Conservation (phyloP, 1,140 invertebrate species). For the Cherax destructor region DNA sequence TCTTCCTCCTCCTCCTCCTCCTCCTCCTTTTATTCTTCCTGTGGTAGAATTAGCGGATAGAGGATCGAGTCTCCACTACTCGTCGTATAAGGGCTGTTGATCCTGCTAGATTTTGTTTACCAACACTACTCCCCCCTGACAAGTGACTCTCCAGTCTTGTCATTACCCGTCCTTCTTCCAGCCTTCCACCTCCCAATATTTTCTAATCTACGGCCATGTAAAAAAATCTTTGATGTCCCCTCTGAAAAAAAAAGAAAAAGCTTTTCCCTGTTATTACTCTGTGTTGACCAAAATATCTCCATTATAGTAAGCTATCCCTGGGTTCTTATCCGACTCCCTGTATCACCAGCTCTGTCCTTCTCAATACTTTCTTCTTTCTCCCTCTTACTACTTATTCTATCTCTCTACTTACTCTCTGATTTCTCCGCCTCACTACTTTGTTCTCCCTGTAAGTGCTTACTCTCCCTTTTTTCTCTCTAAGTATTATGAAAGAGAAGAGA, state of each 20-base stretch:
- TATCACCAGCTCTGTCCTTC: neutral
- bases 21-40: constrained; percentile 5
- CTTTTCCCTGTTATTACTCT: neutral
- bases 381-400: neutral
- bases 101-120: neutral
- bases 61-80: no score
- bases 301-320: neutral
- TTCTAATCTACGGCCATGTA: neutral
- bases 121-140: no score
- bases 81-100: no score
- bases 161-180: neutral
- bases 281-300: neutral
- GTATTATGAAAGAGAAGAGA: no score
- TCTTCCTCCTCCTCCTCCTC: neutral
- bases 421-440: no score
- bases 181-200: neutral
- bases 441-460: no score
- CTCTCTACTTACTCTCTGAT: neutral
- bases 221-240: neutral
- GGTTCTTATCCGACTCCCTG: neutral
- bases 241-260: neutral
- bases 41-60: neutral
- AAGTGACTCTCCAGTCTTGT: neutral
- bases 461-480: no score
- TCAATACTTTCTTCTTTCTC: neutral